Evolutionary conservation across 2,888 invertebrate genomes (phyloP).

Genomic region (Zelleria hepariella): DNA sequence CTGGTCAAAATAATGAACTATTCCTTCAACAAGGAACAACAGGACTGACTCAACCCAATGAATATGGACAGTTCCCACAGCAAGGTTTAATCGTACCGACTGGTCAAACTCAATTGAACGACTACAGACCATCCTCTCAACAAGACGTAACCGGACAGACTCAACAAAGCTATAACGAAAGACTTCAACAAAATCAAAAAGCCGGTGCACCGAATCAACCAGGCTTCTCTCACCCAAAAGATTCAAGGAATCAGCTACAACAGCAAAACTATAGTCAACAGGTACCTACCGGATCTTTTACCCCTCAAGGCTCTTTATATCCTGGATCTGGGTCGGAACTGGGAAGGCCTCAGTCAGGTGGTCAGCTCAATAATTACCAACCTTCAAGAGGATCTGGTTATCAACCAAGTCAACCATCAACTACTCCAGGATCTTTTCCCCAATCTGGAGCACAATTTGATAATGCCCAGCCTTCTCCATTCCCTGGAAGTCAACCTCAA

Average conservation of each 20-base stretch:
- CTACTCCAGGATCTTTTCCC: not conserved
- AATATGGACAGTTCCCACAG: not conserved
- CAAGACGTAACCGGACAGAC: not conserved
- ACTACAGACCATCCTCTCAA: not conserved
- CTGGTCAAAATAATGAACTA: not conserved
- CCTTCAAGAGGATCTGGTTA: not conserved
- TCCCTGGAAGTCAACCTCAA: not conserved
- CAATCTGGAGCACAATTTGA: not conserved
- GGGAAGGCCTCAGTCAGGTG: not conserved
- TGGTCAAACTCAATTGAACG: not conserved
- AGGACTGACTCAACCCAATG: not conserved
- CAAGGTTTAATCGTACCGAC: too few relatives aligned
- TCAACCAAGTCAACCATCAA: not conserved
- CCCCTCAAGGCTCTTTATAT: not conserved
- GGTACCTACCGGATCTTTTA: not conserved
- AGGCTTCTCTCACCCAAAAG: not conserved
- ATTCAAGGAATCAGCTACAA: not conserved
- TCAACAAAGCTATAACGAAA: not conserved
- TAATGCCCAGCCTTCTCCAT: not conserved
- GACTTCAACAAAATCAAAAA: not conserved
- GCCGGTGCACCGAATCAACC: not conserved
- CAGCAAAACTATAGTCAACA: not conserved
- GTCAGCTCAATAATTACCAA: not conserved
- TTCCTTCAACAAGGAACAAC: not conserved
- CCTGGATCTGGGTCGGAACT: not conserved